Percentiles rank a stretch among this genome's conserved stretches.
Evolutionary conservation across 2,797 vertebrate genomes (phyloP).

Genomic region (Buphagus erythrorhynchus): DNA sequence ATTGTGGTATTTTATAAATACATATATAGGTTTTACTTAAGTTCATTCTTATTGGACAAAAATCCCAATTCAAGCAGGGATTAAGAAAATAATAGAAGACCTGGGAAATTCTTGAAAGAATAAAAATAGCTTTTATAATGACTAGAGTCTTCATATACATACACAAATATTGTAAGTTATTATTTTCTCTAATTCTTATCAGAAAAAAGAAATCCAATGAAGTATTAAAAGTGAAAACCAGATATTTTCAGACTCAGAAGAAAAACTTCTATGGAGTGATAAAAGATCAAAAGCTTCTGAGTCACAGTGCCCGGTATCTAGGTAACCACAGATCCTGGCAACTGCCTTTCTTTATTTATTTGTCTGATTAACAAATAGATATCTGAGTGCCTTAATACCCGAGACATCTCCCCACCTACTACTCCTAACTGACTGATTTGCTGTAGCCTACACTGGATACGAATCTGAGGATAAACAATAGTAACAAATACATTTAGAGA

Average conservation of each 20-base stretch:
- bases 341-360: conserved; percentile 1
- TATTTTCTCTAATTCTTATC: neutral
- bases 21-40: neutral
- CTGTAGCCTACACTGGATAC: neutral
- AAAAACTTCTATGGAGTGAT: neutral
- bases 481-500: neutral
- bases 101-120: neutral
- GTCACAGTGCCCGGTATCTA: neutral
- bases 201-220: neutral
- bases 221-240: neutral
- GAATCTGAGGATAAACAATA: neutral
- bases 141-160: neutral
- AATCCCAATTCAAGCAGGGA: neutral
- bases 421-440: neutral
- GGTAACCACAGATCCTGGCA: conserved; percentile 26
- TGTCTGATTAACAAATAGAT: conserved; percentile 27
- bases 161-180: neutral
- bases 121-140: neutral
- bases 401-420: neutral
- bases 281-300: conserved; percentile 41
- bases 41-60: neutral
- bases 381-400: neutral
- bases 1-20: neutral
- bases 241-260: neutral
- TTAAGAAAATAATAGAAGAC: neutral